These are phyloP conservation scores for Muscina levida DNA, from an alignment of 2,888 invertebrate species.

Conservation along the genomic window DNA sequence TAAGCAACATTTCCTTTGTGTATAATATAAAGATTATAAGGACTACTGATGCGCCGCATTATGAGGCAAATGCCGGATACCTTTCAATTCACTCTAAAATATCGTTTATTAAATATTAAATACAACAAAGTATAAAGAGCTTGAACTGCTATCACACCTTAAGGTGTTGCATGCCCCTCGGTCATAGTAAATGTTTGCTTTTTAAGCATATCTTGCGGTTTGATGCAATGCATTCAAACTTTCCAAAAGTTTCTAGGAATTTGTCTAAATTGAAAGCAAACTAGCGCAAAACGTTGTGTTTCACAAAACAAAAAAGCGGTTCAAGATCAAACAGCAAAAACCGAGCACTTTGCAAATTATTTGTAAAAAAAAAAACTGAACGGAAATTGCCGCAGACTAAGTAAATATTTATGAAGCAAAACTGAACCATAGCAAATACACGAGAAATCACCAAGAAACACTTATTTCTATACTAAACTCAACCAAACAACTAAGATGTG, in stretches of 20 bases:
- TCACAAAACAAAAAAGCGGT: constrained; percentile 43
- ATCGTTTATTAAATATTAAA: neutral
- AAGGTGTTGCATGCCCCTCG: neutral
- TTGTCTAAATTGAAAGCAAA: constrained; percentile 45
- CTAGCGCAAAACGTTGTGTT: constrained; percentile 13
- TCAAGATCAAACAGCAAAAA: constrained; percentile 62
- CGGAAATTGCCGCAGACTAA: constrained; percentile 62
- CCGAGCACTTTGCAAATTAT: constrained; percentile 59
- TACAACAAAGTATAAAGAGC: neutral
- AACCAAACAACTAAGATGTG: constrained; percentile 15
- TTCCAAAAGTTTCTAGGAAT: constrained; percentile 13
- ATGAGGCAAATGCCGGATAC: neutral
- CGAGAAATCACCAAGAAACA: no score
- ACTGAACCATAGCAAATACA: constrained; percentile 30
- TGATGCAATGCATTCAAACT: neutral
- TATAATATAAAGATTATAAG: constrained; percentile 65
- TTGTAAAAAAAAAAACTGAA: constrained; percentile 35
- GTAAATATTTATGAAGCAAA: constrained; percentile 66
- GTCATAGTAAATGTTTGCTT: neutral
- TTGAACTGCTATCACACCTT: neutral
- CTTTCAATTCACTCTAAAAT: constrained; percentile 13
- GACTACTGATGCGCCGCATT: neutral
- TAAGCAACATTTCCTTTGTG: constrained; percentile 67
- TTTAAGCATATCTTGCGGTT: constrained; percentile 1
- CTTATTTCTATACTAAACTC: constrained; percentile 40